phyloP scores from a whole-genome alignment of 2,113 vertebrate genomes.

The Phylloscopus whistleri region DNA sequence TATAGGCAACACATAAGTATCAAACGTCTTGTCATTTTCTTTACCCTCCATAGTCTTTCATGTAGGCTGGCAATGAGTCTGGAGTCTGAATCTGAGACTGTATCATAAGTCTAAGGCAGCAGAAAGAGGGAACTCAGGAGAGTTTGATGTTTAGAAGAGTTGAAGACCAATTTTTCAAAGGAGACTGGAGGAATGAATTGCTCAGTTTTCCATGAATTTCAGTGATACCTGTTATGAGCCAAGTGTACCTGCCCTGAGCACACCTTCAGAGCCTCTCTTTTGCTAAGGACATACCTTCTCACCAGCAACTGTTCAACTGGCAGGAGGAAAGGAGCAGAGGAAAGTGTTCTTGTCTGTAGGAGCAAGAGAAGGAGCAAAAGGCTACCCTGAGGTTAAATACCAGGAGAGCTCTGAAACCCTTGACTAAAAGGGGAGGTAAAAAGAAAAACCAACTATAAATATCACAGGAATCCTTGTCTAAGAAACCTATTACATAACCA shows the following conservation, averaged over 20 bases:
- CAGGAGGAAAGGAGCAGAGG: neutral
- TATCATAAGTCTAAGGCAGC: neutral
- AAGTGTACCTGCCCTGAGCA: neutral
- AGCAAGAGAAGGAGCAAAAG: neutral
- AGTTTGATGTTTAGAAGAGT: neutral
- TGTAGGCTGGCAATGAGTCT: neutral
- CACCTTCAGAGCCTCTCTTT: neutral
- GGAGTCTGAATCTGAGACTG: neutral
- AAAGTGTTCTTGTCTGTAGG: neutral
- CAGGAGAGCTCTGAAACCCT: neutral
- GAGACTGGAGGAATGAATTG: neutral
- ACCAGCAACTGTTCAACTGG: neutral
- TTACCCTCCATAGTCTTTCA: neutral
- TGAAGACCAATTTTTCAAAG: neutral
- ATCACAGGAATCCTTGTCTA: slow-evolving; percentile 27
- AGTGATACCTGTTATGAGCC: neutral
- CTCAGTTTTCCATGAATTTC: neutral
- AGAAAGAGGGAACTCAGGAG: neutral
- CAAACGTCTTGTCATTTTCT: neutral
- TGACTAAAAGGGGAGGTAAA: neutral
- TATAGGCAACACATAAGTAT: neutral
- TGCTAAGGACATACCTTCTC: neutral
- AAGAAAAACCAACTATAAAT: neutral
- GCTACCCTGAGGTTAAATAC: neutral
- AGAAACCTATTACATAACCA: neutral